Evolutionary conservation across 2,888 invertebrate genomes (phyloP).

Genomic region (Drosophila formosana): DNA sequence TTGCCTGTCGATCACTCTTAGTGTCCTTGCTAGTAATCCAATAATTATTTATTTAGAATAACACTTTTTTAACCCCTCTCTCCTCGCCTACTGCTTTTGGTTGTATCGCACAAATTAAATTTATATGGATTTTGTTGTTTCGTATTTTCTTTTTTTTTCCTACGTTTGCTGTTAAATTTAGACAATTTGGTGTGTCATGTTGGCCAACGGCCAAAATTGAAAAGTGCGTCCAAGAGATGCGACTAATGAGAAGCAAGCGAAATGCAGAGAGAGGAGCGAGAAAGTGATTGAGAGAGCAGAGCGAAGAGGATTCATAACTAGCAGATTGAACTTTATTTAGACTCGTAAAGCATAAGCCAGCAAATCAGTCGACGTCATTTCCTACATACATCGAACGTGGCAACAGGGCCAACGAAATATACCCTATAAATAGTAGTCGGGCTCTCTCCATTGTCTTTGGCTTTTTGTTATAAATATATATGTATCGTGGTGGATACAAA

Average conservation of each 20-base stretch:
- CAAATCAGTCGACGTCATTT: constrained; percentile 70
- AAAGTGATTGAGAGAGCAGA: constrained; percentile 5
- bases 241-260: constrained; percentile 32
- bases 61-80: constrained; percentile 1
- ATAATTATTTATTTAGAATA: constrained; percentile 26
- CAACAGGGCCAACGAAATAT: constrained; percentile 69
- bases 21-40: no score
- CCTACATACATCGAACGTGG: constrained; percentile 40
- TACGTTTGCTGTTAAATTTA: constrained; percentile 62
- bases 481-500: background rate
- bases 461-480: constrained; percentile 15
- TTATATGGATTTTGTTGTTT: constrained; percentile 38
- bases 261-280: background rate
- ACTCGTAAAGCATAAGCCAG: constrained; percentile 28
- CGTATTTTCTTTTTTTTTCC: constrained; percentile 19
- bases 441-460: constrained; percentile 42
- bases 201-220: constrained; percentile 66
- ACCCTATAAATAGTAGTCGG: constrained; percentile 66
- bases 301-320: constrained; percentile 49
- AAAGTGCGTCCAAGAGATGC: constrained; percentile 62
- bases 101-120: constrained; percentile 30
- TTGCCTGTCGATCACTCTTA: background rate
- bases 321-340: constrained; percentile 49
- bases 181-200: constrained; percentile 77
- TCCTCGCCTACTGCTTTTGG: constrained; percentile 1